Percentiles rank a stretch among this genome's conserved stretches.
Evolutionary conservation across 2,888 invertebrate species (phyloP).

Genomic region (Caenorhabditis wallacei): DNA sequence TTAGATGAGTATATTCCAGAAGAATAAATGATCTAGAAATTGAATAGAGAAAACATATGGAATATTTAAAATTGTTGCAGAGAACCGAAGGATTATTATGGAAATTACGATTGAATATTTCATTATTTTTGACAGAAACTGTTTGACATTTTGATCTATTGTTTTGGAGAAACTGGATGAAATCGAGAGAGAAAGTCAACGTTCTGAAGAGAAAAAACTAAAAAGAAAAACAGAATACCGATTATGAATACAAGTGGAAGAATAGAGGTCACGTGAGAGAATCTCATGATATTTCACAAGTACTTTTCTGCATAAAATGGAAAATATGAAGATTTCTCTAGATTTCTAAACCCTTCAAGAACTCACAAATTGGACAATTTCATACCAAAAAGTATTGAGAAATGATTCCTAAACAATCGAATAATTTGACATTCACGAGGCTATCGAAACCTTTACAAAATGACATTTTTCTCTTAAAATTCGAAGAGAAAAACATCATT

Average conservation of each 20-base stretch:
- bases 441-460: not conserved
- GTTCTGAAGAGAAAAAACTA: conserved; percentile 4
- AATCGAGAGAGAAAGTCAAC: not conserved
- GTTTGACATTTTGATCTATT: conserved; percentile 13
- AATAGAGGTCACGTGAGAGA: not conserved
- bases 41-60: conserved; percentile 4
- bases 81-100: conserved; percentile 19
- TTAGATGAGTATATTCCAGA: conserved; percentile 15
- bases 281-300: not conserved
- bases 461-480: too few relatives aligned
- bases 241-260: conserved; percentile 16
- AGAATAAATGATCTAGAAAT: not conserved
- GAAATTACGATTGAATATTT: conserved; percentile 7
- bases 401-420: not conserved
- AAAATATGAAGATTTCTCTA: not conserved
- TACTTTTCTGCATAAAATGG: not conserved
- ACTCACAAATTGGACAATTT: not conserved
- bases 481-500: not conserved
- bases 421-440: not conserved
- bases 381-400: not conserved
- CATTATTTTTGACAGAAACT: not conserved
- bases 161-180: not conserved
- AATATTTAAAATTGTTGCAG: conserved; percentile 10
- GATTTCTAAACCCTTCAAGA: not conserved
- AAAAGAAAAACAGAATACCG: conserved; percentile 20